Evolutionary conservation across 92 coral and sea anemone genomes (phyloP).

Genomic region (Phymanthus crucifer): DNA sequence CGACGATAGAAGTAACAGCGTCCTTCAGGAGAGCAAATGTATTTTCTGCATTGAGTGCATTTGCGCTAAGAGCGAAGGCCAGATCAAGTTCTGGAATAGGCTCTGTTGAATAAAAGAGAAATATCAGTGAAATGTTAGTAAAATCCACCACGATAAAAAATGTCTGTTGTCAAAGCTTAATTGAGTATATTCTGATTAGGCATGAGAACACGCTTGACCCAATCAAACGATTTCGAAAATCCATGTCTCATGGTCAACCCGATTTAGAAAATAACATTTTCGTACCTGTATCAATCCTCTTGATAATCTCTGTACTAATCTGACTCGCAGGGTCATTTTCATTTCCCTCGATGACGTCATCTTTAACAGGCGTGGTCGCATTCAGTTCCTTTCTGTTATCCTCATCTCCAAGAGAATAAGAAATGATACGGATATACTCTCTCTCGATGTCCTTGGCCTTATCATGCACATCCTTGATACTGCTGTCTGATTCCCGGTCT

Average conservation of each 20-base stretch:
- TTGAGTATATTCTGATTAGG: no score
- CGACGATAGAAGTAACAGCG: conserved; percentile 59
- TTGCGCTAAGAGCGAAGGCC: conserved; percentile 65
- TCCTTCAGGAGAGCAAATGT: conserved; percentile 60
- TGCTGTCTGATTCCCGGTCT: conserved; percentile 71
- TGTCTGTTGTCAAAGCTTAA: no score
- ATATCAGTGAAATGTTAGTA: background rate
- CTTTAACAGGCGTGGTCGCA: conserved; percentile 47
- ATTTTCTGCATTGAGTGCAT: background rate
- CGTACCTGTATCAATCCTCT: conserved; percentile 62
- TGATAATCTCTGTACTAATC: conserved; percentile 52
- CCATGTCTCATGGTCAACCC: background rate
- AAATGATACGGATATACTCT: conserved; percentile 54
- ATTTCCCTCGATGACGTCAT: conserved; percentile 54
- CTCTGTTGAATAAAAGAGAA: conserved; percentile 2
- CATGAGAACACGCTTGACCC: no score
- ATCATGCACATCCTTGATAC: conserved; percentile 56
- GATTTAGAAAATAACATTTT: background rate
- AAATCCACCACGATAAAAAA: background rate
- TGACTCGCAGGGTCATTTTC: conserved; percentile 40
- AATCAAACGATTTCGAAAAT: background rate
- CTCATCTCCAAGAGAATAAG: conserved; percentile 53
- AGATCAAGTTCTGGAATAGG: conserved; percentile 70
- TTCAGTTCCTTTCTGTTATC: conserved; percentile 48
- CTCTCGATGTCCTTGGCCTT: conserved; percentile 41